phyloP scores from a whole-genome alignment of 1,140 invertebrate species.

The Lepidotrigona ventralis region DNA sequence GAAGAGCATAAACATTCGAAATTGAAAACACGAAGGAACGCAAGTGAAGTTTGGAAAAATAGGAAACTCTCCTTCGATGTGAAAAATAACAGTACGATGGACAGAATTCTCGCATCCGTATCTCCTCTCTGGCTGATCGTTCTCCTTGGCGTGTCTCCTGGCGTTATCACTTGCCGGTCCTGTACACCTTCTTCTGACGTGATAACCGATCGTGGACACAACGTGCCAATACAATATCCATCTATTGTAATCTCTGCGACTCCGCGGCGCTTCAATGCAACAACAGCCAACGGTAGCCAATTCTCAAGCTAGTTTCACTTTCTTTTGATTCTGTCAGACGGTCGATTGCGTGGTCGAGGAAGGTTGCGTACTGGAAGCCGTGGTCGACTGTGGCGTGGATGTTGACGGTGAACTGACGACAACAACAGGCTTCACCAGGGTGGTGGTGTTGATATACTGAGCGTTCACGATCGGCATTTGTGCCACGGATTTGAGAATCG shows the following conservation, averaged over 20 bases:
- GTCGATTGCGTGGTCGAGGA: constrained; percentile 74
- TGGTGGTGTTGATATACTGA: constrained; percentile 79
- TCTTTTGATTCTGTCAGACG: constrained; percentile 75
- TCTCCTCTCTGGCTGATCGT: background rate
- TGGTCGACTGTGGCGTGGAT: constrained; percentile 65
- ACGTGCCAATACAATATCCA: background rate
- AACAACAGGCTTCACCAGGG: constrained; percentile 79
- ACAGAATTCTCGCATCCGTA: background rate
- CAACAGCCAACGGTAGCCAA: background rate
- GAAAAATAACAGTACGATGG: constrained; percentile 18
- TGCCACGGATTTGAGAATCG: constrained; percentile 77
- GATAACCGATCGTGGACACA: constrained; percentile 10
- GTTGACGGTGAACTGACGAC: constrained; percentile 76
- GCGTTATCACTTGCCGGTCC: background rate
- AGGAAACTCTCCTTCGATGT: constrained; percentile 31
- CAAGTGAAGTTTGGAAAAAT: constrained; percentile 30
- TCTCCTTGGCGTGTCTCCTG: too few relatives aligned
- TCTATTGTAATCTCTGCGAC: background rate
- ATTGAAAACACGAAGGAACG: constrained; percentile 23
- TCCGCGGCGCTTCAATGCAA: background rate
- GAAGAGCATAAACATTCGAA: constrained; percentile 46
- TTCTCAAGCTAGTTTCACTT: constrained; percentile 70
- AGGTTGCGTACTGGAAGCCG: constrained; percentile 70
- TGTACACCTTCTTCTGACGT: background rate
- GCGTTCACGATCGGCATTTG: constrained; percentile 79